phyloP scores from a whole-genome alignment of 1,140 invertebrate species.

The Panonychus citri region DNA sequence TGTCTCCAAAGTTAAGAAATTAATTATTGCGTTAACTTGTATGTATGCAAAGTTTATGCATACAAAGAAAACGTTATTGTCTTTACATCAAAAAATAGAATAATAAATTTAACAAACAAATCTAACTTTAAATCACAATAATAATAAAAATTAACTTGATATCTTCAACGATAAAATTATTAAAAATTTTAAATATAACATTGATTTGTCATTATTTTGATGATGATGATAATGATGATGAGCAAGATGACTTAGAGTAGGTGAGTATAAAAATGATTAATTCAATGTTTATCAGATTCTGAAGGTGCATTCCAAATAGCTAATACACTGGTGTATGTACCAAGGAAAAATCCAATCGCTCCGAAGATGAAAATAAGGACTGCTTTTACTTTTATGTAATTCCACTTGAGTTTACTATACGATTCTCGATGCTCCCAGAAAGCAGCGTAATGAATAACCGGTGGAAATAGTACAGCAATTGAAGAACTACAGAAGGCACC shows the following conservation, averaged over 20 bases:
- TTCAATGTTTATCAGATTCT: too few species aligned
- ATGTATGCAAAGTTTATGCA: not conserved
- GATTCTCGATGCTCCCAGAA: not conserved
- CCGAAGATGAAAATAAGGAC: slow-evolving; percentile 44
- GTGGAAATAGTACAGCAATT: slow-evolving; percentile 68
- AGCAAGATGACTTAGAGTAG: too few species aligned
- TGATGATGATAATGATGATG: too few species aligned
- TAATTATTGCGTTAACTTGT: not conserved
- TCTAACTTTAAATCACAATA: too few species aligned
- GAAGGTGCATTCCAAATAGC: not conserved
- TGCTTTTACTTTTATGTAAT: slow-evolving; percentile 31
- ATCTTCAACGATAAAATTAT: too few species aligned
- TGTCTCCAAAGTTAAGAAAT: not conserved
- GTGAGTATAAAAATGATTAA: too few species aligned
- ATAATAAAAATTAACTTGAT: too few species aligned
- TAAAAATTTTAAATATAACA: too few species aligned
- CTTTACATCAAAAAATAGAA: too few species aligned
- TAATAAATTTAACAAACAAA: too few species aligned
- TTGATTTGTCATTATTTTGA: too few species aligned
- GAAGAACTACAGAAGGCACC: slow-evolving; percentile 69
- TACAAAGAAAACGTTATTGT: not conserved
- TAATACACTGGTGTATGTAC: slow-evolving; percentile 33
- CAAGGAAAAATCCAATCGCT: slow-evolving; percentile 46
- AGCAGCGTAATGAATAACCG: slow-evolving; percentile 41
- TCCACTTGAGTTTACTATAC: slow-evolving; percentile 2